Evolutionary conservation across 2,113 vertebrate genomes (phyloP), one percentile per base, ranked within the genome.

Genomic region (Xiphias gladius): DNA sequence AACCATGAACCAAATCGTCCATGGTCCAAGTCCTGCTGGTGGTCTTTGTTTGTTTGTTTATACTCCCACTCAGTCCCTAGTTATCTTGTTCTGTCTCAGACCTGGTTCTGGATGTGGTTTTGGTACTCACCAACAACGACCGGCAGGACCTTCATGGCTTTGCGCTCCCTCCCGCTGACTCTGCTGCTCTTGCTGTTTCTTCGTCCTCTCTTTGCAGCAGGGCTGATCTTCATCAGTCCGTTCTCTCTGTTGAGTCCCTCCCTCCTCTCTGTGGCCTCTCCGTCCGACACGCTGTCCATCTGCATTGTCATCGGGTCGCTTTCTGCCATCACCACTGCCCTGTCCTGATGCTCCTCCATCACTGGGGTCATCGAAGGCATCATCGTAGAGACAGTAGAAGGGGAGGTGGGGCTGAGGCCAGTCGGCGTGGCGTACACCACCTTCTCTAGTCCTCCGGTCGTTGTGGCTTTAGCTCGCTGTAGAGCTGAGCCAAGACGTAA

Each of bases 131-230:
- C 95, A 14, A 96, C 94, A 1, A 96, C 95, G 0, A 96, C 84
- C 0, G 95, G 95, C 30, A 95, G 87, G 17, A 96, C 95, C 84
- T 91, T 95, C 95, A 96, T 96, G 71, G 95, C 95, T 50, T 96
- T 96, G 17, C 93, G 89, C 28, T 96, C 95, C 1, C 94, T 81
- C 8, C 94, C 90, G 7, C 94, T 96, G 73, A 96, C 94, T 57
- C 95, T 82, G 85, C 88, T 94, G 91, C 94, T 94, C 75, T 93
- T 94, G 63, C 84, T 88, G 68, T 86, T 88, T 37, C 87, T 76
- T 5, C 85, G 50, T 26, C 79, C 70, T 39, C 76, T 84, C 61
- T 83, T 90, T 0, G 4, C 62, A 0, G 75, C 2, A 11, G 11
- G 3, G 24, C 26, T 28, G 1, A n/a, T 86, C 66, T 84, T 84